Evolutionary conservation across 2,888 invertebrate species (phyloP).

Genomic region (Nowickia ferox): DNA sequence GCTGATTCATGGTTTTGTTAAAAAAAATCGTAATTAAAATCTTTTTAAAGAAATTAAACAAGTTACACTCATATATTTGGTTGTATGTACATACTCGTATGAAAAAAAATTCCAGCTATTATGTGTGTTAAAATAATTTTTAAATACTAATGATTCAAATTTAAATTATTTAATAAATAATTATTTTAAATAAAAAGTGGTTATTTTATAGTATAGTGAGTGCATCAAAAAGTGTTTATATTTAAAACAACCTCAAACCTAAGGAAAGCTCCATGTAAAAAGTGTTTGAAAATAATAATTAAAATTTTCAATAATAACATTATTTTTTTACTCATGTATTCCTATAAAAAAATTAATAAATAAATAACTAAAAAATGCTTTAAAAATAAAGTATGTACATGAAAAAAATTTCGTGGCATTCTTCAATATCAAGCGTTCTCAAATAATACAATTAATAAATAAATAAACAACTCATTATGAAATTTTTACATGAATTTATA

Average conservation of each 20-base stretch:
- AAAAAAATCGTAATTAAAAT: slow-evolving; percentile 21
- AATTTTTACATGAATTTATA: slow-evolving; percentile 82
- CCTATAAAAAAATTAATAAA: too few species aligned
- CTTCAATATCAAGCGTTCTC: neutral
- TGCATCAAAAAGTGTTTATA: neutral
- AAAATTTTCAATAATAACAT: too few species aligned
- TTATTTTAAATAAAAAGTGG: neutral
- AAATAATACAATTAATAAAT: neutral
- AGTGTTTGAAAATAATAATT: too few species aligned
- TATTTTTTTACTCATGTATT: too few species aligned
- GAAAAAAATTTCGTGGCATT: neutral
- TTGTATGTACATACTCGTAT: too few species aligned
- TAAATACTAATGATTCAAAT: neutral
- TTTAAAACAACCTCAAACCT: neutral
- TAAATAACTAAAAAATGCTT: too few species aligned
- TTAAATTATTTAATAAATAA: neutral
- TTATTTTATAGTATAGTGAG: neutral
- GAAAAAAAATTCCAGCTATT: slow-evolving; percentile 14
- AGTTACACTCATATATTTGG: neutral
- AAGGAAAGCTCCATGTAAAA: too few species aligned
- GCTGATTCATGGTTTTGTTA: slow-evolving; percentile 44
- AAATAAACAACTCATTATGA: slow-evolving; percentile 78
- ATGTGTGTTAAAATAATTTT: neutral
- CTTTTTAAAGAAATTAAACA: slow-evolving; percentile 38
- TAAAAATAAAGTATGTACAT: too few species aligned